Evolutionary conservation across 2,797 vertebrate genomes (phyloP), one percentile per base, ranked within the genome.

Genomic region (Tapirus indicus): DNA sequence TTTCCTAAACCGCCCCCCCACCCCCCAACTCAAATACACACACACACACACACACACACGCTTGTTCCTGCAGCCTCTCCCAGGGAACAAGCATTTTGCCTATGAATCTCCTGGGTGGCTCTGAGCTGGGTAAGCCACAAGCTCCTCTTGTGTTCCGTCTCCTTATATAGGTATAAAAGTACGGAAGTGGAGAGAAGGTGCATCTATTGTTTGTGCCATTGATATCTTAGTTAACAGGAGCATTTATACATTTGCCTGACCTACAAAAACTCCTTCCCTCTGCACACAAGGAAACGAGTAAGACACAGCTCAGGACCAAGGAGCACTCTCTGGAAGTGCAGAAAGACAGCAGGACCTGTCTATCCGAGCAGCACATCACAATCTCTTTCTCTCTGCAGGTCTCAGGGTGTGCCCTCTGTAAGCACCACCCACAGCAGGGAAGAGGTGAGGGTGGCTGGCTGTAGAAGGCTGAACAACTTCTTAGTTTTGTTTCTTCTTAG

Each of bases 401-500:
- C 60, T 21, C 68, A 20, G 12, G 41, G 4, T 69, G 9, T 64
- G 29, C 18, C n/a, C 49, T 44, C 62, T 38, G 0, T 72, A 66
- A 54, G 29, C 41, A 32, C 54, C 21, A 32, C 12, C 80, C 32
- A 38, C 25, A 78, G 18, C n/a, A 47, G 25, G 54, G 41, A 77
- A 49, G 89, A 87, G 29, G 29, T 27, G 16, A 54, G 21, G 16
- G 11, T 44, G 56, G 4, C 21, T 44, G 38, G 23, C 47, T 85
- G 60, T 68, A 69, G 62, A 64, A 38, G 21, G 35, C 79, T 17
- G 44, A 72, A 89, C 11, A 66, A 25, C 69, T 44, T 82, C 86
- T 97, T 58, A 60, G 41, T 87, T 90, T 86, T 90, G 16, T 64
- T 86, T 92, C 68, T 89, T 82, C 72, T 80, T 62, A 25, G 11